phyloP scores from a whole-genome alignment of 2,113 vertebrate species.

The Otus sunia region DNA sequence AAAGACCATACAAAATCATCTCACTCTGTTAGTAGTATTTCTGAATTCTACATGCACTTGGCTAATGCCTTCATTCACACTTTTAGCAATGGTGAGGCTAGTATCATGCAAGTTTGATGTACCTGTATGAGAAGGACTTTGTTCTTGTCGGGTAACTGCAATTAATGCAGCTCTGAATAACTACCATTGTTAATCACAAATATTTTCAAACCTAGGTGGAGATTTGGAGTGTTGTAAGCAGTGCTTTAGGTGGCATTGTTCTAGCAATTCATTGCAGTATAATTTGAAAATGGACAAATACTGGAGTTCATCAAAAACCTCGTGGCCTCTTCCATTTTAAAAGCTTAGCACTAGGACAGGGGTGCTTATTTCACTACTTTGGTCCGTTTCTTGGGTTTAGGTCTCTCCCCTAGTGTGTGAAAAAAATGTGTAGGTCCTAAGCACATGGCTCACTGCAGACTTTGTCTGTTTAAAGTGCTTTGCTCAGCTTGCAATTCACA shows the following conservation, averaged over 20 bases:
- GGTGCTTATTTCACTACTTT: not conserved
- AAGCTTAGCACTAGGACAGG: not conserved
- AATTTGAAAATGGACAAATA: not conserved
- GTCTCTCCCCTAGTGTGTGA: not conserved
- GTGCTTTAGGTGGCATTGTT: not conserved
- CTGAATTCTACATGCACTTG: not conserved
- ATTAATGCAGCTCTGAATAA: not conserved
- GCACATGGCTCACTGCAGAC: not conserved
- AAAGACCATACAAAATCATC: not conserved
- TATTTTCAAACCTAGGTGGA: not conserved
- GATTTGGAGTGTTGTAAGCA: not conserved
- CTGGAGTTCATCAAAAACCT: not conserved
- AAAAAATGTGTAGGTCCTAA: not conserved
- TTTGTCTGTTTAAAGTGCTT: not conserved
- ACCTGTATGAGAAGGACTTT: not conserved
- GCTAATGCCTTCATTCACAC: not conserved
- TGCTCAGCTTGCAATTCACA: not conserved
- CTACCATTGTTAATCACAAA: not conserved
- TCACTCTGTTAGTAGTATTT: not conserved
- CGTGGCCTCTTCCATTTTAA: not conserved
- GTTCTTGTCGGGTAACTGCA: not conserved
- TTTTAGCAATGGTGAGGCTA: not conserved
- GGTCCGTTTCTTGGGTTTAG: not conserved
- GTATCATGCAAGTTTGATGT: not conserved
- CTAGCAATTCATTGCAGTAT: not conserved